Evolutionary conservation across 2,113 vertebrate genomes (phyloP).

Genomic region (Platichthys flesus): DNA sequence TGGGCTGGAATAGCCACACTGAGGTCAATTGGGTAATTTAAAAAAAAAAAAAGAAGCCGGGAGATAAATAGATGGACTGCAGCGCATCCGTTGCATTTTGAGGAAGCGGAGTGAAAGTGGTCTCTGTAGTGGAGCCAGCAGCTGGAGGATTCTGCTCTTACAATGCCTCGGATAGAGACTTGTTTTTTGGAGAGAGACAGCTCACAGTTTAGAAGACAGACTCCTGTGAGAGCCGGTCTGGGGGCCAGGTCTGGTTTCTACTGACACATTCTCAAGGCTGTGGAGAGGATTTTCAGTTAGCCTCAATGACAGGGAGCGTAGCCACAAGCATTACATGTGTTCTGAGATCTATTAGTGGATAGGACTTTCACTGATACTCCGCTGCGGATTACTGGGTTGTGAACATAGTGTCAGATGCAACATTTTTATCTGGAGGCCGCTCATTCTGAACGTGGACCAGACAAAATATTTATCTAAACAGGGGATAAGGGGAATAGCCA

Average conservation of each 20-base stretch:
- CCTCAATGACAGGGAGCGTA: conserved; percentile 16
- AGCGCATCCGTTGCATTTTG: conserved; percentile 62
- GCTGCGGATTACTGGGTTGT: background rate
- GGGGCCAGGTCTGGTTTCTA: conserved; percentile 7
- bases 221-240: conserved; percentile 19
- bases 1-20: conserved; percentile 53
- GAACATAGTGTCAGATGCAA: background rate
- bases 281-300: conserved; percentile 30
- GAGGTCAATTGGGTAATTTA: conserved; percentile 66
- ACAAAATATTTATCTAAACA: background rate
- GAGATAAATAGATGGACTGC: conserved; percentile 56
- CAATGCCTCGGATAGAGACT: conserved; percentile 36
- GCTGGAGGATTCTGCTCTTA: conserved; percentile 71
- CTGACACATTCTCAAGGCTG: conserved; percentile 21
- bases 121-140: conserved; percentile 63
- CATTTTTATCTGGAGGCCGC: background rate
- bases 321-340: conserved; percentile 7
- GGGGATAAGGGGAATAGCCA: background rate
- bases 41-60: conserved; percentile 31
- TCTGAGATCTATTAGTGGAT: conserved; percentile 23
- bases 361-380: conserved; percentile 15
- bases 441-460: background rate
- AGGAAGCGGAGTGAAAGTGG: conserved; percentile 70
- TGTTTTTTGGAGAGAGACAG: conserved; percentile 27
- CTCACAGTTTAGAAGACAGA: conserved; percentile 18